Evolutionary conservation across 2,113 vertebrate genomes (phyloP).

Genomic region (Myanophis thanlyinensis): DNA sequence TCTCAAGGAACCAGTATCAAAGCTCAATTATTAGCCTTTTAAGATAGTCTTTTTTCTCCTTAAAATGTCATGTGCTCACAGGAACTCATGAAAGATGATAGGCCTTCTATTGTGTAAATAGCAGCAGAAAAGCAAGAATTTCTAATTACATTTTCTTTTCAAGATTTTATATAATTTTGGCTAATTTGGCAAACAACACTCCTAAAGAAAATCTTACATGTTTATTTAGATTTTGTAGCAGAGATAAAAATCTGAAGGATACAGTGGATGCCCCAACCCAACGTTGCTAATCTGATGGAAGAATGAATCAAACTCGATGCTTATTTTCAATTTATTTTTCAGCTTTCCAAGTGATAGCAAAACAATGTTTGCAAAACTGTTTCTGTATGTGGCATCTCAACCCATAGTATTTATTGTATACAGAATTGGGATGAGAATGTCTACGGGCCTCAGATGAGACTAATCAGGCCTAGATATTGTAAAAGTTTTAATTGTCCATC

Average conservation of each 20-base stretch:
- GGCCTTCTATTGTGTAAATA: neutral
- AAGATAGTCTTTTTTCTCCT: neutral
- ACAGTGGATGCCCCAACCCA: neutral
- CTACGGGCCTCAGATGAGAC: neutral
- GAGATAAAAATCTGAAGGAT: neutral
- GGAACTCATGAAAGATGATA: neutral
- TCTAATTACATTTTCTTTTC: neutral
- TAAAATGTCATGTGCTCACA: neutral
- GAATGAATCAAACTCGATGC: neutral
- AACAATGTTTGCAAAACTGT: neutral
- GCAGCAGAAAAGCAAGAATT: neutral
- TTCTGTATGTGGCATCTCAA: constrained; percentile 6
- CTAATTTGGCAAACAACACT: neutral
- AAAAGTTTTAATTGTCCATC: neutral
- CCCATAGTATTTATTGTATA: neutral
- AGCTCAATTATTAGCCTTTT: neutral
- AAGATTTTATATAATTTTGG: neutral
- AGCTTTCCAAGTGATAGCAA: neutral
- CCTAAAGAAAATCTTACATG: neutral
- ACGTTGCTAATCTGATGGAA: constrained; percentile 4
- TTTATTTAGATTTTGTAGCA: neutral
- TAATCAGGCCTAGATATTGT: neutral
- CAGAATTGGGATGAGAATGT: neutral
- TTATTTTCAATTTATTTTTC: constrained; percentile 7
- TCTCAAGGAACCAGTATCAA: neutral